Base-by-base conservation (phyloP, 2,113 vertebrate species). In the Megaceryle torquata region DNA sequence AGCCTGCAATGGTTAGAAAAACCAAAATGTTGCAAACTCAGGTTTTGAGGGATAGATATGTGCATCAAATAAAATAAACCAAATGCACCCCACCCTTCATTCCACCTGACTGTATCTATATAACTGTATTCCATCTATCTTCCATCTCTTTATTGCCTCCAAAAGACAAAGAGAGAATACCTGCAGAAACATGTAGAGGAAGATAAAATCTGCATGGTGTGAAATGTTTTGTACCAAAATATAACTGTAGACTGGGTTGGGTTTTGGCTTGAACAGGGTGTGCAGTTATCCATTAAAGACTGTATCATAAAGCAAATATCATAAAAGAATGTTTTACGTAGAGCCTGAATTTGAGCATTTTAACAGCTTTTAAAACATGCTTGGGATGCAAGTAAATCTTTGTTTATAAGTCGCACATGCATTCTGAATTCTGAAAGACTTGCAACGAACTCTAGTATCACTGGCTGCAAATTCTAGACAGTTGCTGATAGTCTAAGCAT, bases 281-380 rank as follows among this genome's bases (percentile, higher is more conserved):
- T 77, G 41, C 37, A 67, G 65, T 94, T 93, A 91, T 14, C 50
- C 39, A 60, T 83, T 93, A 75, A 83, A 95, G 94, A 95, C 78
- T 48, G 56, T 91, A 96, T 86, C 91, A 68, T 57, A 83, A 94
- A 90, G 41, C 24, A 95, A 93, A 94, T 82, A 63, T 7, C 13
- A 31, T 39, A 70, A 89, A 96, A 85, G 28, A 77, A 93, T 77
- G 68, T 83, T 95, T 85, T 70, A 63, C 41, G 44, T 20, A 57
- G 26, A 89, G 84, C 22, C 28, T 89, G 87, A 72, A 67, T 94
- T 83, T 71, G 37, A 48, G 50, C 61, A 89, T 89, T 92, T 93
- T 74, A 93, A 89, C 51, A 86, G 68, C 54, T 95, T 93, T 78
- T 83, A 50, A 89, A 93, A 83, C 4, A 41, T 37, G 29, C 35